Percentiles rank a stretch among this genome's conserved stretches.
phyloP scores from a whole-genome alignment of 2,797 vertebrate species.

The Emydoidea blandingii region DNA sequence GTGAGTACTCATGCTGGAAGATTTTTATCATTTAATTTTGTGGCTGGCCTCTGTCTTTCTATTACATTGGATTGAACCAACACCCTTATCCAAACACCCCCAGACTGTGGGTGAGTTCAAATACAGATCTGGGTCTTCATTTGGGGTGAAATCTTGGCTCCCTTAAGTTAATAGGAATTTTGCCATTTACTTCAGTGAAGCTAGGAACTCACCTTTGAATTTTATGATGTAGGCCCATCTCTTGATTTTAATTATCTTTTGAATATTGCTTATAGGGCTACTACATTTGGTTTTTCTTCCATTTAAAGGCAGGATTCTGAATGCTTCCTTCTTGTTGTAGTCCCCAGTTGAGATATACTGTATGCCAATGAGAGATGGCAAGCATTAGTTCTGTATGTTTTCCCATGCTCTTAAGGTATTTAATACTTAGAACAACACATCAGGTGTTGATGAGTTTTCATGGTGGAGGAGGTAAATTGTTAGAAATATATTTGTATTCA shows the following conservation, averaged over 20 bases:
- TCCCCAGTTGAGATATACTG: not conserved
- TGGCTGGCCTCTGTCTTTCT: not conserved
- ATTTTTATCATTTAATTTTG: not conserved
- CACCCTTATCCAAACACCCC: not conserved
- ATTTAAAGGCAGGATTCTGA: not conserved
- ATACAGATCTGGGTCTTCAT: not conserved
- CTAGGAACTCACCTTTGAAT: not conserved
- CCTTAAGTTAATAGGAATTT: slow-evolving; percentile 11
- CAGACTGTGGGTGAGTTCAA: not conserved
- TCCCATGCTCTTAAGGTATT: not conserved
- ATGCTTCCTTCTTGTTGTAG: not conserved
- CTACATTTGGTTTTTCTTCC: not conserved
- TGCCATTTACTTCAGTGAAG: not conserved
- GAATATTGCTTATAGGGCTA: not conserved
- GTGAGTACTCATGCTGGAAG: not conserved
- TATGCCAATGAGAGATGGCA: not conserved
- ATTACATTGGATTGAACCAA: not conserved
- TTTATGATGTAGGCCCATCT: not conserved
- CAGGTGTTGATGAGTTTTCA: not conserved
- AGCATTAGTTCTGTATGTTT: not conserved
- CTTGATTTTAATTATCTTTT: not conserved
- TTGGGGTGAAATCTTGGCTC: not conserved
- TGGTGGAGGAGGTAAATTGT: not conserved
- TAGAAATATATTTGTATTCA: not conserved
- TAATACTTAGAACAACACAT: not conserved